phyloP scores from a whole-genome alignment of 2,113 vertebrate species.

The Phrynocephalus versicolor region DNA sequence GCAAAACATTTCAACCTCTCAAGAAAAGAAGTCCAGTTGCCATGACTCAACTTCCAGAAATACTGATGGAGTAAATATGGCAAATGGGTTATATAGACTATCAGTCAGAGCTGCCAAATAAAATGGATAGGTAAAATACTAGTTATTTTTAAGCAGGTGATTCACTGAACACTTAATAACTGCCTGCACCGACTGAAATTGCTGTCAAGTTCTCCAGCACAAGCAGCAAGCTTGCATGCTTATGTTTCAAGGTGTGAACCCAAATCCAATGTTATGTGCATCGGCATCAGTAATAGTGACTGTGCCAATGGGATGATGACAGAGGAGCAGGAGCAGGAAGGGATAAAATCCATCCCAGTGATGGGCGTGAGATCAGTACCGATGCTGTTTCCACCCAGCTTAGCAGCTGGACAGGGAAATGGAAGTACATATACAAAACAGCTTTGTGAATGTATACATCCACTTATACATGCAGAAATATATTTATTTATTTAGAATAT shows the following conservation, averaged over 20 bases:
- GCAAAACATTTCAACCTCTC: too few relatives aligned
- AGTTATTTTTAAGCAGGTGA: background rate
- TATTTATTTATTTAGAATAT: too few relatives aligned
- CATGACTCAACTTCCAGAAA: too few relatives aligned
- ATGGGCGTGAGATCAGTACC: too few relatives aligned
- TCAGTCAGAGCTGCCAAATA: background rate
- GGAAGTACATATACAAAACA: background rate
- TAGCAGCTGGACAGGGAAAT: background rate
- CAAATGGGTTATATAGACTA: background rate
- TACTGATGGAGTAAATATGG: background rate
- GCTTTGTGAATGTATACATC: background rate
- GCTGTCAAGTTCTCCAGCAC: background rate
- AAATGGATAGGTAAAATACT: background rate
- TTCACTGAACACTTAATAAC: background rate
- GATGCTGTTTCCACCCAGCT: background rate
- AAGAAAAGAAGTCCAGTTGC: too few relatives aligned
- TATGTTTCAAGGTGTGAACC: too few relatives aligned
- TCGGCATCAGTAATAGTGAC: too few relatives aligned
- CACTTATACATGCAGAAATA: background rate
- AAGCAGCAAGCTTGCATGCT: background rate
- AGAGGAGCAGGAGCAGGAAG: too few relatives aligned
- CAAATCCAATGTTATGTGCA: too few relatives aligned
- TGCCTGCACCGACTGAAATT: background rate
- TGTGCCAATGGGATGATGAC: too few relatives aligned
- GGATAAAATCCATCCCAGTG: too few relatives aligned